These are phyloP conservation scores for Tiliacea citrago DNA, from an alignment of 2,888 invertebrate genomes.

Conservation along the genomic window DNA sequence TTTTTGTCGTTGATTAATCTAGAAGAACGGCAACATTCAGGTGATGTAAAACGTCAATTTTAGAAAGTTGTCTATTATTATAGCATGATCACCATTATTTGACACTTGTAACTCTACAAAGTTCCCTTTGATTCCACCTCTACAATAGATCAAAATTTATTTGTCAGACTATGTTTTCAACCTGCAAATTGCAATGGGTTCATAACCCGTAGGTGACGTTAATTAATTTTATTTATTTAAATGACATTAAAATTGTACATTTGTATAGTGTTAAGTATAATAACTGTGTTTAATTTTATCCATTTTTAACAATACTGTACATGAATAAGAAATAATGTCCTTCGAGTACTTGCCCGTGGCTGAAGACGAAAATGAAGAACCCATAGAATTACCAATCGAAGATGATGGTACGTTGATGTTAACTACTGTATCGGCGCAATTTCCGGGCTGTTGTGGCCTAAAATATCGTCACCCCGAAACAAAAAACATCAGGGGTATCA, in stretches of 20 bases:
- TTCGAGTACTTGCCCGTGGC: constrained; percentile 96
- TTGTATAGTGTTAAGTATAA: constrained; percentile 88
- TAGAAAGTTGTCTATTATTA: constrained; percentile 86
- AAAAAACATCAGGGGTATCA: constrained; percentile 96
- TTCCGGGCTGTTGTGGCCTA: constrained; percentile 98
- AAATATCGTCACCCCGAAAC: constrained; percentile 99
- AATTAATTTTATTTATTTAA: constrained; percentile 89
- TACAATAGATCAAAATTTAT: constrained; percentile 76
- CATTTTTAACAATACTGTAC: constrained; percentile 84
- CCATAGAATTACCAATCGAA: constrained; percentile 99
- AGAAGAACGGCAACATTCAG: constrained; percentile 69
- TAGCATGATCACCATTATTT: constrained; percentile 74
- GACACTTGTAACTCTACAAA: constrained; percentile 74
- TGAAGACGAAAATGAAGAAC: constrained; percentile 99
- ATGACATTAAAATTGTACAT: constrained; percentile 88
- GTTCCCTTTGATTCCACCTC: constrained; percentile 69
- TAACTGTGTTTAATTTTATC: constrained; percentile 86
- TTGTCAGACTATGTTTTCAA: constrained; percentile 86
- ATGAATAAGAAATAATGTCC: constrained; percentile 90
- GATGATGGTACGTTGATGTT: constrained; percentile 98
- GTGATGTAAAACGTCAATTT: constrained; percentile 79
- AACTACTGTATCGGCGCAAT: constrained; percentile 98
- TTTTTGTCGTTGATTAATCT: constrained; percentile 15
- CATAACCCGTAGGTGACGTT: constrained; percentile 90
- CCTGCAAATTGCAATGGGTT: constrained; percentile 89